Conservation (phyloP, 2,113 vertebrate genomes). For the Aptenodytes patagonicus region DNA sequence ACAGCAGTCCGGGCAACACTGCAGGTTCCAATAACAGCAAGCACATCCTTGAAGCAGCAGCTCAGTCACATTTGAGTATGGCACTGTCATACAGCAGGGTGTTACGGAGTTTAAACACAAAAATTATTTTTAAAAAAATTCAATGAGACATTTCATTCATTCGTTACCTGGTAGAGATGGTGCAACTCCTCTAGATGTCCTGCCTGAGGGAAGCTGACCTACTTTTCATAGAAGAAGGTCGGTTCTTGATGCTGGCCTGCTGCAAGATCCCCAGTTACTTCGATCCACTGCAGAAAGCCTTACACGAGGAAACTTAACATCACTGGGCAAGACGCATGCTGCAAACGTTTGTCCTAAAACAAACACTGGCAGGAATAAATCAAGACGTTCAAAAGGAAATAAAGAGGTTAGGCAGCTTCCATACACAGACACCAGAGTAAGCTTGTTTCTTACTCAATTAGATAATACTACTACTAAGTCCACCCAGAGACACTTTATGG, state of each 20-base stretch:
- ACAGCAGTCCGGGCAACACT: neutral
- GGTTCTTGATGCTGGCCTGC: neutral
- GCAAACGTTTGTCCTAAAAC: neutral
- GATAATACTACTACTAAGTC: neutral
- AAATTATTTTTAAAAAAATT: neutral
- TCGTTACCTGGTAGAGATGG: neutral
- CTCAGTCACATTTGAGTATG: neutral
- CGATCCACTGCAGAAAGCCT: neutral
- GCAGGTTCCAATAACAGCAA: neutral
- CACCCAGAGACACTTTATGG: neutral
- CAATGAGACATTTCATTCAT: neutral
- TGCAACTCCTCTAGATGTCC: neutral
- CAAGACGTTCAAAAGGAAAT: neutral
- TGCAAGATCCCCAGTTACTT: neutral
- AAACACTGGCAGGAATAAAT: neutral
- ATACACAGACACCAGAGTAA: neutral
- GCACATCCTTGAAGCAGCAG: neutral
- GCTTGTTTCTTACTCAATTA: neutral
- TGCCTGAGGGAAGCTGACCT: neutral
- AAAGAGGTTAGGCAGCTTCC: neutral
- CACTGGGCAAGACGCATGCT: neutral
- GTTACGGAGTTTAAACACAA: neutral
- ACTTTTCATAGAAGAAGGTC: neutral
- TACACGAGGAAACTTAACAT: neutral
- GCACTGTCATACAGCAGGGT: neutral